Percentiles rank a stretch among this genome's conserved stretches.
Evolutionary conservation across 2,797 vertebrate species (phyloP).

Genomic region (Cichlasoma orientale): DNA sequence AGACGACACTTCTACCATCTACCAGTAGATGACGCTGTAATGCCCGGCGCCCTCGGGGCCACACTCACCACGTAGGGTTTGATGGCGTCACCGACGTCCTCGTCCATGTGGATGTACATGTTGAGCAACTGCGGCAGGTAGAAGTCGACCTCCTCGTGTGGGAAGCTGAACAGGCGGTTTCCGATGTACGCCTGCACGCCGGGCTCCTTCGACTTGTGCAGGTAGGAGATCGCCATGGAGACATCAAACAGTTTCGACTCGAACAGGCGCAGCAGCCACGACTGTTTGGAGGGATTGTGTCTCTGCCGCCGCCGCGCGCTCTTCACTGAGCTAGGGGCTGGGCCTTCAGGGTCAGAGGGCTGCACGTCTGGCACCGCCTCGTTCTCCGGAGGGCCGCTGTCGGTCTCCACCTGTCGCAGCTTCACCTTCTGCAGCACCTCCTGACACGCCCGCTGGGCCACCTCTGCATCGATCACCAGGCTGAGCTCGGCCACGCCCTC

Average conservation of each 20-base stretch:
- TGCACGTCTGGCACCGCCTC: accelerated
- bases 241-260: constrained; percentile 97
- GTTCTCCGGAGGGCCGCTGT: background rate
- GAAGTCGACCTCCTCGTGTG: constrained; percentile 92
- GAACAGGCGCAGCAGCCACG: constrained; percentile 94
- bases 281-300: constrained; percentile 92
- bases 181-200: constrained; percentile 98
- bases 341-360: constrained; percentile 17
- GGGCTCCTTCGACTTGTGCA: constrained; percentile 97
- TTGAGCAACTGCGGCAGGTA: constrained; percentile 96
- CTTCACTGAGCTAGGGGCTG: constrained; percentile 69
- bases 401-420: constrained; percentile 68
- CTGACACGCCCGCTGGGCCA: constrained; percentile 90
- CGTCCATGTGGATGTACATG: constrained; percentile 99
- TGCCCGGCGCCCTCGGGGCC: background rate
- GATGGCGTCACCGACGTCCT: constrained; percentile 96
- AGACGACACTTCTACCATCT: background rate
- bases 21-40: background rate
- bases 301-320: constrained; percentile 84
- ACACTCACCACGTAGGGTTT: constrained; percentile 90
- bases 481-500: constrained; percentile 87
- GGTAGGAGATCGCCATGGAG: constrained; percentile 98
- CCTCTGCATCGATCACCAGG: constrained; percentile 89
- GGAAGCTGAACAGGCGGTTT: constrained; percentile 94
- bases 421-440: constrained; percentile 94